phyloP scores from a whole-genome alignment of 2,888 invertebrate genomes.

The Yponomeuta sedellus region DNA sequence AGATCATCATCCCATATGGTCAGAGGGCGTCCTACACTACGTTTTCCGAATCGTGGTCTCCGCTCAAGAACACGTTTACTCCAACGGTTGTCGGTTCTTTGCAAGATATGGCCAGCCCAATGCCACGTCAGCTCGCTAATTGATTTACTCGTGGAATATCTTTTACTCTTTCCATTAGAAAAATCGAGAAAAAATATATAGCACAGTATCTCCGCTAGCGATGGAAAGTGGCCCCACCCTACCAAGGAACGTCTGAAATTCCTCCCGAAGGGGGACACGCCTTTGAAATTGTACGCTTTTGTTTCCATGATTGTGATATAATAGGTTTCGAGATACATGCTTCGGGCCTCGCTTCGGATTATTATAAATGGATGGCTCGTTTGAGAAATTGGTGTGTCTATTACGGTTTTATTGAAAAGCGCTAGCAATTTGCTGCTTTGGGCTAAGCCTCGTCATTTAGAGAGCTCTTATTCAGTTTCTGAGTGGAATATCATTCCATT shows the following conservation, averaged over 20 bases:
- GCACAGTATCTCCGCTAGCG: neutral
- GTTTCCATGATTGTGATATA: slow-evolving; percentile 3
- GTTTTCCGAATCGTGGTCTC: no score
- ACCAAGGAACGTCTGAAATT: neutral
- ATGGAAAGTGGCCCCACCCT: neutral
- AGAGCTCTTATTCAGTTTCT: no score
- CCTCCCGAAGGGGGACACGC: neutral
- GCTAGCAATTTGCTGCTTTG: neutral
- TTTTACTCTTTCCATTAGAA: no score
- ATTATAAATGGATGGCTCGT: neutral
- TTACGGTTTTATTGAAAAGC: neutral
- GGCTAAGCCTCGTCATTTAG: neutral
- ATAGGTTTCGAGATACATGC: neutral
- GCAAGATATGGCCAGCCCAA: no score
- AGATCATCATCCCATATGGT: no score
- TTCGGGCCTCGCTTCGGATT: neutral
- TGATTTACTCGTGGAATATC: no score
- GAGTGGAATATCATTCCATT: neutral
- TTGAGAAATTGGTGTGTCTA: neutral
- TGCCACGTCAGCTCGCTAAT: no score
- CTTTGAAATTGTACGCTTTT: slow-evolving; percentile 3
- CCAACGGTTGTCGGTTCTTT: no score
- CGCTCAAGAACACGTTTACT: no score
- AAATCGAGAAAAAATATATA: no score
- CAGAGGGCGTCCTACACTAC: no score